Evolutionary conservation across 2,888 invertebrate species (phyloP).

Genomic region (Coenonympha glycerion): DNA sequence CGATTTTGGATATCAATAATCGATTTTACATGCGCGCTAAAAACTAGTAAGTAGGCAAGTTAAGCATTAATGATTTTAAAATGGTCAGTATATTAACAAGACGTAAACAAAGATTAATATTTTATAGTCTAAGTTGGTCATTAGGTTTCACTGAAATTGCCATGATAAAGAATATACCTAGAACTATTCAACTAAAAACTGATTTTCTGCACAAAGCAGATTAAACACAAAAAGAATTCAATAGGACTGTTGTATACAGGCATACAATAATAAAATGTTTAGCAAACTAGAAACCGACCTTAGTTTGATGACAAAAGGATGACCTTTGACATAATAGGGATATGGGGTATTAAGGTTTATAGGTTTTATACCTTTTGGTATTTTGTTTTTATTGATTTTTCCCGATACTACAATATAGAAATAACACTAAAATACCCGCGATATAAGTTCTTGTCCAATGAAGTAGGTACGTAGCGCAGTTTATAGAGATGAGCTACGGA

Average conservation of each 20-base stretch:
- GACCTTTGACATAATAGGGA: not conserved
- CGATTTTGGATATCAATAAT: slow-evolving; percentile 29
- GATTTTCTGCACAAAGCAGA: slow-evolving; percentile 3
- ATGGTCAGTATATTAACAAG: slow-evolving; percentile 64
- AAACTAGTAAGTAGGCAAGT: slow-evolving; percentile 36
- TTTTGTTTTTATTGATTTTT: too few relatives aligned
- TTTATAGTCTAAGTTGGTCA: slow-evolving; percentile 35
- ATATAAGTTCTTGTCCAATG: too few relatives aligned
- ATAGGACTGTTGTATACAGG: slow-evolving; percentile 4
- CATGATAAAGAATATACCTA: not conserved
- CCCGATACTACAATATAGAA: too few relatives aligned
- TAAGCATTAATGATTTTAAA: slow-evolving; percentile 57
- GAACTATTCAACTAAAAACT: not conserved
- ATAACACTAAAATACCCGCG: too few relatives aligned
- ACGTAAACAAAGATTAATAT: slow-evolving; percentile 52
- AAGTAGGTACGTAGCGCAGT: too few relatives aligned
- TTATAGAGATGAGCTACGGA: too few relatives aligned
- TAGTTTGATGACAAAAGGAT: slow-evolving; percentile 14
- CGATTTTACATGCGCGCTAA: slow-evolving; percentile 44
- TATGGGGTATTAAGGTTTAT: not conserved
- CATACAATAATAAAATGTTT: too few relatives aligned
- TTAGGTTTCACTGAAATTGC: not conserved
- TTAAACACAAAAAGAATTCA: not conserved
- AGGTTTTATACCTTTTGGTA: not conserved
- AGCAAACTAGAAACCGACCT: slow-evolving; percentile 14